These are phyloP conservation scores for Halcyon malimbica DNA, from an alignment of 2,113 vertebrate genomes.

Conservation along the genomic window DNA sequence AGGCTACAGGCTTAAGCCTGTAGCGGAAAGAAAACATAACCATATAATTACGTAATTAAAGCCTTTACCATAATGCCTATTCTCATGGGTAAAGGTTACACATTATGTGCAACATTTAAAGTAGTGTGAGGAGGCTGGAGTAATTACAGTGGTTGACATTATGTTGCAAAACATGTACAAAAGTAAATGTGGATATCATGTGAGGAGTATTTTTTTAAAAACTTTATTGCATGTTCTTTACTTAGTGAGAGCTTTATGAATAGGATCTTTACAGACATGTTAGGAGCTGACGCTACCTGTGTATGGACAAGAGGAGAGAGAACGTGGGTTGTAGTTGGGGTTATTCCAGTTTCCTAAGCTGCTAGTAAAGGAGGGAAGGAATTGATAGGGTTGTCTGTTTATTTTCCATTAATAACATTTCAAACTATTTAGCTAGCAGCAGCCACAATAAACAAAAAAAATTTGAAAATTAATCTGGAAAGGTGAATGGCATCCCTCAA, in stretches of 20 bases:
- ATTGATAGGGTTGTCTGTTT: neutral
- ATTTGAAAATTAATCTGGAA: neutral
- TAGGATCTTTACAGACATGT: neutral
- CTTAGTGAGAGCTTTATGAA: neutral
- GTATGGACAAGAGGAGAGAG: neutral
- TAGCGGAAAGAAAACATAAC: neutral
- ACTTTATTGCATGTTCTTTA: neutral
- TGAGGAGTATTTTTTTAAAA: neutral
- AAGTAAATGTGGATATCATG: neutral
- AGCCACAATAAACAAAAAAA: neutral
- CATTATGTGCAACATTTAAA: neutral
- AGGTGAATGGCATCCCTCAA: neutral
- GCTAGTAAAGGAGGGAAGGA: neutral
- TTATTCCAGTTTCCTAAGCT: neutral
- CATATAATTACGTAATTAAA: neutral
- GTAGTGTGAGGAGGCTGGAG: neutral
- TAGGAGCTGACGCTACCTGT: neutral
- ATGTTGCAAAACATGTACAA: neutral
- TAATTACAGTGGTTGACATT: neutral
- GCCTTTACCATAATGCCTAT: neutral
- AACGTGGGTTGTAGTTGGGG: neutral
- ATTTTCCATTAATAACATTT: neutral
- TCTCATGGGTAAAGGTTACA: neutral
- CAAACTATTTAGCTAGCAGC: neutral
- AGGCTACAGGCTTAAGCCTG: neutral